Evolutionary conservation across 92 coral and sea anemone species (phyloP).

Genomic region (Umimayanthus chanpuru): DNA sequence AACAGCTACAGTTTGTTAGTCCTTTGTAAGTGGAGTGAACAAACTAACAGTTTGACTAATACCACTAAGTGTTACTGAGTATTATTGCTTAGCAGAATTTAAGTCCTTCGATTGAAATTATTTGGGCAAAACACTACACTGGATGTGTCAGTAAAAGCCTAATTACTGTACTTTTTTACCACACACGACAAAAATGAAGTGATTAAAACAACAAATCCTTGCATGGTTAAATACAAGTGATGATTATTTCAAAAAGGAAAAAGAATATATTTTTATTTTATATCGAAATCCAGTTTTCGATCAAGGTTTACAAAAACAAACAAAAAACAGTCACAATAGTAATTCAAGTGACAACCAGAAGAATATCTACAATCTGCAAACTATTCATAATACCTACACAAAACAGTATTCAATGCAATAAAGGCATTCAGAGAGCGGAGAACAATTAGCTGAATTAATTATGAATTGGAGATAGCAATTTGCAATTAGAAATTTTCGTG

Average conservation of each 20-base stretch:
- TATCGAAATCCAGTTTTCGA: background rate
- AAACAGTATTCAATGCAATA: constrained; percentile 16
- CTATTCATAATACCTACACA: constrained; percentile 8
- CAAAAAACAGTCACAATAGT: background rate
- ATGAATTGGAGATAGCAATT: constrained; percentile 26
- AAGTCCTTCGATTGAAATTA: too few relatives aligned
- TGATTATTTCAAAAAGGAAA: constrained; percentile 4
- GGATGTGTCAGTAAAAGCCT: background rate
- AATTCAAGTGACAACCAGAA: constrained; percentile 10
- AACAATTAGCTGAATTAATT: constrained; percentile 41
- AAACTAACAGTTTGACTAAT: too few relatives aligned
- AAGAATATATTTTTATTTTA: background rate
- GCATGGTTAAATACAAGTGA: background rate
- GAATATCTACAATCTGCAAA: constrained; percentile 7
- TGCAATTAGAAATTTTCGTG: constrained; percentile 38
- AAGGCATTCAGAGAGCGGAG: constrained; percentile 32
- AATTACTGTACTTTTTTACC: background rate
- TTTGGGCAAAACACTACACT: background rate
- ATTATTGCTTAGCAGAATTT: background rate
- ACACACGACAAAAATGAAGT: background rate
- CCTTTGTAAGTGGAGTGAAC: too few relatives aligned
- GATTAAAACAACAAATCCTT: constrained; percentile 2
- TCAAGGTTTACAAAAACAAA: constrained; percentile 2
- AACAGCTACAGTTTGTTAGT: too few relatives aligned
- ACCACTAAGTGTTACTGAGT: too few relatives aligned